phyloP scores from a whole-genome alignment of 2,888 invertebrate species.

The Abrostola triplasia region DNA sequence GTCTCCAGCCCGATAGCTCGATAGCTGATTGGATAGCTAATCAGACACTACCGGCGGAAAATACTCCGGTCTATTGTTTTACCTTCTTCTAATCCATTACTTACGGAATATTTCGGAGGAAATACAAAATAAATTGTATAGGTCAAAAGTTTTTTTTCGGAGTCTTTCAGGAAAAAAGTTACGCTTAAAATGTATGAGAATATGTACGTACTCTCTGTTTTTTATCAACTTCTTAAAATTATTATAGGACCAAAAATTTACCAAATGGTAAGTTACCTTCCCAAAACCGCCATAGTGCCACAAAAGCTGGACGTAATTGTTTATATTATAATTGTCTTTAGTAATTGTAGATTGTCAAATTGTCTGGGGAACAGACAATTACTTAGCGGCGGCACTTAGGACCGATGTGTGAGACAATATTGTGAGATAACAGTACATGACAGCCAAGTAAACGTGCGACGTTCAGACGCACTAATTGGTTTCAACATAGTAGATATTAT shows the following conservation, averaged over 20 bases:
- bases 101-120: constrained; percentile 33
- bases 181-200: not conserved
- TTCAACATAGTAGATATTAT: not conserved
- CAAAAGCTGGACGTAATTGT: no score
- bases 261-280: no score
- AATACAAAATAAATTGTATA: constrained; percentile 21
- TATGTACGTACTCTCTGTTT: not conserved
- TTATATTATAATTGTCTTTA: no score
- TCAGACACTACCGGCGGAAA: constrained; percentile 30
- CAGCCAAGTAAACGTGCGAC: not conserved
- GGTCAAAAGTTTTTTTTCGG: not conserved
- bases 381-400: not conserved
- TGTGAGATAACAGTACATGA: not conserved
- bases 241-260: no score
- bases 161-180: not conserved
- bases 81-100: constrained; percentile 51
- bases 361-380: not conserved
- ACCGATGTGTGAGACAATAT: constrained; percentile 1
- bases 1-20: constrained; percentile 19
- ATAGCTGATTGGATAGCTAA: constrained; percentile 50
- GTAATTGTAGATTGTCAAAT: constrained; percentile 2
- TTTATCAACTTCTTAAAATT: not conserved
- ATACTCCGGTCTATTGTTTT: constrained; percentile 25
- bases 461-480: not conserved
- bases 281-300: no score